Conservation (phyloP, 2,797 vertebrate genomes). For the Nyctibius grandis region DNA sequence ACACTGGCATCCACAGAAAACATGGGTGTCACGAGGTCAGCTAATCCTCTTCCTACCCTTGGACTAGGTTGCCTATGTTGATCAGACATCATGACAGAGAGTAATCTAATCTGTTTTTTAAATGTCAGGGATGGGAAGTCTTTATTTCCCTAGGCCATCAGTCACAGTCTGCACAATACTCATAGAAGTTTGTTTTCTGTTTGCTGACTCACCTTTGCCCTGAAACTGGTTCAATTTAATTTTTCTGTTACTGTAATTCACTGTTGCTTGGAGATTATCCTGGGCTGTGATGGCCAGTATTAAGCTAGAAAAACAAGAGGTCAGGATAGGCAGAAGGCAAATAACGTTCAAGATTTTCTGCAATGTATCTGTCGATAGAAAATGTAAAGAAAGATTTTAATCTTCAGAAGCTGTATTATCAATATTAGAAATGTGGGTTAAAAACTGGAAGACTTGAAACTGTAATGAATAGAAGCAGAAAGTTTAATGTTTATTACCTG, state of each 20-base stretch:
- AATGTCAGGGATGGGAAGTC: background rate
- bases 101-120: background rate
- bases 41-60: background rate
- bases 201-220: background rate
- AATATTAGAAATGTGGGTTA: background rate
- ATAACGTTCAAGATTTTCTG: background rate
- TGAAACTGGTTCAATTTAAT: background rate
- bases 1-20: background rate
- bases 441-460: background rate
- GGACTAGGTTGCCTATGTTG: background rate
- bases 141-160: background rate
- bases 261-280: background rate
- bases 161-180: background rate
- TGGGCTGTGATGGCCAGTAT: background rate
- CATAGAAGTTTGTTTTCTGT: background rate
- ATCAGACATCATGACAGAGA: background rate
- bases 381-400: background rate
- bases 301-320: background rate
- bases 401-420: background rate
- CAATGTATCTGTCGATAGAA: background rate
- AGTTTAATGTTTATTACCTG: background rate
- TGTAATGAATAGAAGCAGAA: background rate
- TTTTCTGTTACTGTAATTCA: slow-evolving; percentile 10
- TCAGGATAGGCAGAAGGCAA: background rate
- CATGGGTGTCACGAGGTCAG: background rate